Conservation (phyloP, 2,113 vertebrate genomes). For the Accipiter virgatus region DNA sequence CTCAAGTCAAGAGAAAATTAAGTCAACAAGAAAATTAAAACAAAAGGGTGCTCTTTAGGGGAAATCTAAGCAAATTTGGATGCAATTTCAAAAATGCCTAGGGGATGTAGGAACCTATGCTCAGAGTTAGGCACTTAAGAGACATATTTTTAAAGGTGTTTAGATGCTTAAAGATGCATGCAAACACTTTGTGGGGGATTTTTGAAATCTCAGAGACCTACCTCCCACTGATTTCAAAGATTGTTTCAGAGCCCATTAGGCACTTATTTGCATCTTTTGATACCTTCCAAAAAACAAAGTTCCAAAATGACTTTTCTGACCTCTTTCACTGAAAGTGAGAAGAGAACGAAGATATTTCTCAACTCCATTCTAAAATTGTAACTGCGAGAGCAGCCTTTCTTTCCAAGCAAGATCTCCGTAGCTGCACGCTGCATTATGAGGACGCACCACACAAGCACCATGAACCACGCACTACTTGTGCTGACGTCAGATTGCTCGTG, state of each 20-base stretch:
- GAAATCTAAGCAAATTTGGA: background rate
- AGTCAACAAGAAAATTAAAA: conserved; percentile 23
- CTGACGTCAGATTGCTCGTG: background rate
- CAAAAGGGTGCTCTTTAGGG: conserved; percentile 4
- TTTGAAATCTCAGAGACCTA: background rate
- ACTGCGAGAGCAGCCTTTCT: background rate
- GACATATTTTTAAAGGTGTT: conserved; percentile 30
- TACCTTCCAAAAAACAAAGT: background rate
- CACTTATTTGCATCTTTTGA: background rate
- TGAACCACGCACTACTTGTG: fast-evolving
- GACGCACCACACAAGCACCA: fast-evolving
- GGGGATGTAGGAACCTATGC: background rate
- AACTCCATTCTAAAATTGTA: background rate
- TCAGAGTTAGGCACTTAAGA: background rate
- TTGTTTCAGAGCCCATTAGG: background rate
- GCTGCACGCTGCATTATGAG: fast-evolving
- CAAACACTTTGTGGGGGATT: conserved; percentile 21
- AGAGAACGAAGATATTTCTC: background rate
- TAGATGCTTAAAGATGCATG: conserved; percentile 9
- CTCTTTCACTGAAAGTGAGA: background rate
- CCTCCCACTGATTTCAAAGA: background rate
- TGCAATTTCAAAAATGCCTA: background rate
- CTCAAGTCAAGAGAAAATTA: conserved; percentile 32
- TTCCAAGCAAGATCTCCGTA: background rate
- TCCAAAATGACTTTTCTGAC: background rate